Base-by-base conservation (phyloP, 1,140 invertebrate genomes). In the Bradysia coprophila region DNA sequence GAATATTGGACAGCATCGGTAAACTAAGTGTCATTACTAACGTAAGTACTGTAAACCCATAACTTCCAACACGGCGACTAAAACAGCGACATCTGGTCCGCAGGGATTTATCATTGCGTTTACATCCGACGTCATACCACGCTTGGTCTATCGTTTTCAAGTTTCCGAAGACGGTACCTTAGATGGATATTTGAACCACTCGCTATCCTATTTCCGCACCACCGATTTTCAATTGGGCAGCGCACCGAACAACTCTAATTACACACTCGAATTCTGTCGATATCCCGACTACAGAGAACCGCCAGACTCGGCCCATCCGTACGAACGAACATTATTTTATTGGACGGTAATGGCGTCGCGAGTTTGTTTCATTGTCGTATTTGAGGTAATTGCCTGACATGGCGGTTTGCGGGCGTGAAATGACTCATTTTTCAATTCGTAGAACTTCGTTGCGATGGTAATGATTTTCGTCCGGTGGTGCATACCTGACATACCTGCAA, bases 51-150 rank as follows among this genome's bases (percentile, higher is more conserved):
- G 15, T 8, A 38, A 37, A n/a, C 34, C 11, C 18, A 28, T 40
- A n/a, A n/a, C n/a, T n/a, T n/a, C n/a, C n/a, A n/a, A n/a, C n/a
- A n/a, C n/a, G n/a, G n/a, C n/a, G n/a, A n/a, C n/a, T n/a, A n/a
- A n/a, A n/a, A n/a, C n/a, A n/a, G n/a, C n/a, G n/a, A n/a, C n/a
- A n/a, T n/a, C n/a, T n/a, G n/a, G 13, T 28, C 6, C 24, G 24
- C 58, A 96, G 91, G 94, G 84, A 39, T 91, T 96, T 53, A 93
- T 98, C 40, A 98, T 99, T 55, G 94, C 94, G 28, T 98, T 98
- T 65, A 97, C 94, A 3, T 97, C 92, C 0, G 91, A 97, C 53
- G 93, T 97, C 62, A 88, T 98, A 46, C 93, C 94, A 11, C 75
- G 83, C 38, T 52, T 96, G 34, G 79, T 96, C 8, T 98, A 97